Evolutionary conservation across 30 jellyfish, hydroid and myxozoan species (phyloP).

Genomic region (Aurelia aurita complex sp. Pacific): DNA sequence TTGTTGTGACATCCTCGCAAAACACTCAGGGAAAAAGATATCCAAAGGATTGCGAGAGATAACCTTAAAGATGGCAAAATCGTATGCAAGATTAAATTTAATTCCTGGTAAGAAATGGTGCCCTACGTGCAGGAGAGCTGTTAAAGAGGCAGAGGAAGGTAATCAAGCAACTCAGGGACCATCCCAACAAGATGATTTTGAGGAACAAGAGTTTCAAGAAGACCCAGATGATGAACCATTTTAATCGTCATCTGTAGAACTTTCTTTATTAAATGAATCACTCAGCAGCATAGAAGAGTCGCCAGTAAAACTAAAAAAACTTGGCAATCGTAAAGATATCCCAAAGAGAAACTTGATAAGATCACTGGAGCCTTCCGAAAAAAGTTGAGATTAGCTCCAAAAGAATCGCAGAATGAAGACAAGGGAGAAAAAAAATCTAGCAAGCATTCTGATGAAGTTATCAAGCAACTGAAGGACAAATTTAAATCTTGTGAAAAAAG

Average conservation of each 20-base stretch:
- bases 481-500: background rate
- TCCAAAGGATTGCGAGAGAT: background rate
- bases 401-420: background rate
- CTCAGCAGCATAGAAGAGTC: background rate
- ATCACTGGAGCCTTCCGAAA: background rate
- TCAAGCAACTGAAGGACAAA: constrained; percentile 3
- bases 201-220: too few species aligned
- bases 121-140: background rate
- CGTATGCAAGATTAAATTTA: background rate
- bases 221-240: background rate
- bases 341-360: background rate
- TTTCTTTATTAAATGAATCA: background rate
- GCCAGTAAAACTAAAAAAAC: background rate
- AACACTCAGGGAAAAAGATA: background rate
- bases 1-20: background rate
- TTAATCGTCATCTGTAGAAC: background rate
- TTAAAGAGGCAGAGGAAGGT: too few species aligned
- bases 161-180: too few species aligned
- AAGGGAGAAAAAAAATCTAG: background rate
- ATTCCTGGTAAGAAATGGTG: constrained; percentile 8
- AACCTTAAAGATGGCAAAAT: background rate
- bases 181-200: too few species aligned
- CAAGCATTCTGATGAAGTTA: background rate
- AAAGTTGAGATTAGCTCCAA: background rate
- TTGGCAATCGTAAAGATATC: background rate